These are phyloP conservation scores for Galaxias olidus DNA, from an alignment of 2,797 vertebrate species.

Conservation along the genomic window DNA sequence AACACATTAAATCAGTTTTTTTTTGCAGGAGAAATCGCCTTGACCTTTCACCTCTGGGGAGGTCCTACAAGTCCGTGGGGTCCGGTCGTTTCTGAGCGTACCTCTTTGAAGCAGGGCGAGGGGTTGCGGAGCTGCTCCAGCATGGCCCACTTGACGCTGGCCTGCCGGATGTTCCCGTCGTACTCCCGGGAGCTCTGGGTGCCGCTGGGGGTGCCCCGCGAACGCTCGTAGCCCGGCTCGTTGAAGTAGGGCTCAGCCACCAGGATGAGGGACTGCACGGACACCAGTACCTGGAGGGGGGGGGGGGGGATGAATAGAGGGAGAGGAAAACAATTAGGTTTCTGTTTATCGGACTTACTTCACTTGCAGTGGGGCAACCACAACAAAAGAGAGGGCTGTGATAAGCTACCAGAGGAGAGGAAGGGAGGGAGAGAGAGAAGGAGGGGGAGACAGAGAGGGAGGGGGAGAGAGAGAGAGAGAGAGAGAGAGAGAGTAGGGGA, in stretches of 20 bases:
- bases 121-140: constrained; percentile 97
- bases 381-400: no score
- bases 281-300: constrained; percentile 88
- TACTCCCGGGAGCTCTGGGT: constrained; percentile 98
- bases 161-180: constrained; percentile 97
- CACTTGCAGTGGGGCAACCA: no score
- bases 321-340: not conserved
- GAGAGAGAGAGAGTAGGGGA: not conserved
- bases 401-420: no score
- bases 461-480: not conserved
- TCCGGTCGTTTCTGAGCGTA: constrained; percentile 43
- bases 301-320: not conserved
- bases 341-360: no score
- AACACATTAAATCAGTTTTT: no score
- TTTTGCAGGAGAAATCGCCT: no score
- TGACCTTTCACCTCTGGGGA: no score
- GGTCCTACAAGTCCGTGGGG: no score
- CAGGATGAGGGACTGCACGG: constrained; percentile 96
- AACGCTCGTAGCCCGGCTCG: constrained; percentile 96
- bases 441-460: not conserved
- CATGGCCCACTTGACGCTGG: constrained; percentile 99
- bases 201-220: constrained; percentile 93
- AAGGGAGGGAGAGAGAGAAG: not conserved
- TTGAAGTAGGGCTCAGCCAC: constrained; percentile 99
- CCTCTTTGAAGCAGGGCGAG: constrained; percentile 98